phyloP scores from a whole-genome alignment of 1,140 invertebrate species.

The Drosophila bocki region DNA sequence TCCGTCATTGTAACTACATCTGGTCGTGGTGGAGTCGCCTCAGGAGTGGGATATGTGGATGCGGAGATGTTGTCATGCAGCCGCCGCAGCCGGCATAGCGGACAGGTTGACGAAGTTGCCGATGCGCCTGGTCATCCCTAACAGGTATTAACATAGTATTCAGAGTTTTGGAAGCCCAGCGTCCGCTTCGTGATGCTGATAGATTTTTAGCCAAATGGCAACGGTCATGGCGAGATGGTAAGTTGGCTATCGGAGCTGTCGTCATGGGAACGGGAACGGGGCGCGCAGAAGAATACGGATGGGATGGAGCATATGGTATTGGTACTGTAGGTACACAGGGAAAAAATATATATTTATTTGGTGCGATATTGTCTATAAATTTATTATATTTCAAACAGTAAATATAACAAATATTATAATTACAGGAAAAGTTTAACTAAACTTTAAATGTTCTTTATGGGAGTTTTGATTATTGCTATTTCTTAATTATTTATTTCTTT shows the following conservation, averaged over 20 bases:
- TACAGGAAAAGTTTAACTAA: neutral
- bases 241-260: slow-evolving; percentile 34
- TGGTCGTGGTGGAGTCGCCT: slow-evolving; percentile 35
- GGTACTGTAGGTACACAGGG: neutral
- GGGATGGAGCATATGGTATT: slow-evolving; percentile 16
- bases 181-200: slow-evolving; percentile 77
- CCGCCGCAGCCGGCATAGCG: slow-evolving; percentile 49
- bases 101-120: slow-evolving; percentile 36
- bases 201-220: slow-evolving; percentile 68
- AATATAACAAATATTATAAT: neutral
- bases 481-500: neutral
- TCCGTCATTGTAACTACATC: slow-evolving; percentile 77
- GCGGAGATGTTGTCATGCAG: slow-evolving; percentile 69
- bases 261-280: slow-evolving; percentile 39
- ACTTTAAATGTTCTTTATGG: neutral
- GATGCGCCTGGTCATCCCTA: slow-evolving; percentile 74
- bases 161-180: slow-evolving; percentile 73
- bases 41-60: slow-evolving; percentile 14
- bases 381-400: neutral
- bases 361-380: too few relatives aligned
- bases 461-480: neutral
- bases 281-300: slow-evolving; percentile 49
- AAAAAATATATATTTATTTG: neutral
- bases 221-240: slow-evolving; percentile 70
- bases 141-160: slow-evolving; percentile 68